These are phyloP conservation scores for Colostygia pectinataria DNA, from an alignment of 2,888 invertebrate genomes.

Conservation along the genomic window DNA sequence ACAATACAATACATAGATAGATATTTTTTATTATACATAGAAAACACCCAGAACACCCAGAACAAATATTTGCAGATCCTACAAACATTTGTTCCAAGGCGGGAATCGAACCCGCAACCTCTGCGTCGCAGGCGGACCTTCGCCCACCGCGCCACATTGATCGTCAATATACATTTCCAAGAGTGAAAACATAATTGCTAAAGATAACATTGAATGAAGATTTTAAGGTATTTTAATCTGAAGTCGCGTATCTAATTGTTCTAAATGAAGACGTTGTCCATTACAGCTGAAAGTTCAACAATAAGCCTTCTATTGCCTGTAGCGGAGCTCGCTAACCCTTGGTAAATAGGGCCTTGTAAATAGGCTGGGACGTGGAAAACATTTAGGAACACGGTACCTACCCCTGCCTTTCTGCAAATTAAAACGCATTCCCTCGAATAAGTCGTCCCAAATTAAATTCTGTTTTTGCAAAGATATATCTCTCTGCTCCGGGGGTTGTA, in stretches of 20 bases:
- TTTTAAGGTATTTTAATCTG: conserved; percentile 4
- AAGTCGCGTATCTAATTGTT: conserved; percentile 18
- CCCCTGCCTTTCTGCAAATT: conserved; percentile 75
- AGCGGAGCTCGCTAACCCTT: conserved; percentile 39
- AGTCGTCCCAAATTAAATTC: conserved; percentile 28
- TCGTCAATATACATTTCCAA: no score
- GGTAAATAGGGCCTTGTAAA: conserved; percentile 74
- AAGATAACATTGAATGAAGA: neutral
- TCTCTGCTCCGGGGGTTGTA: conserved; percentile 7
- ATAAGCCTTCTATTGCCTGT: conserved; percentile 15
- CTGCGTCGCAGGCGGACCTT: no score
- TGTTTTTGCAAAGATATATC: conserved; percentile 27
- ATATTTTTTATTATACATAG: no score
- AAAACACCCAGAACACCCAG: no score
- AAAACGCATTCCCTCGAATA: conserved; percentile 43
- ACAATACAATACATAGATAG: no score
- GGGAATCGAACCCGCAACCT: no score
- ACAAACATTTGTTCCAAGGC: no score
- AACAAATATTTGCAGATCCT: no score
- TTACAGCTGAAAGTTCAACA: conserved; percentile 21
- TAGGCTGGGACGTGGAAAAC: conserved; percentile 64
- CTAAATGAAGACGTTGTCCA: conserved; percentile 19
- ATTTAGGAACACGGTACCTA: conserved; percentile 54
- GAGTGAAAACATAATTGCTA: no score
- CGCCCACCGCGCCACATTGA: no score